Percentiles rank a stretch among this genome's conserved stretches.
Conservation (phyloP, 2,113 vertebrate species). For the Eptatretus burgeri region DNA sequence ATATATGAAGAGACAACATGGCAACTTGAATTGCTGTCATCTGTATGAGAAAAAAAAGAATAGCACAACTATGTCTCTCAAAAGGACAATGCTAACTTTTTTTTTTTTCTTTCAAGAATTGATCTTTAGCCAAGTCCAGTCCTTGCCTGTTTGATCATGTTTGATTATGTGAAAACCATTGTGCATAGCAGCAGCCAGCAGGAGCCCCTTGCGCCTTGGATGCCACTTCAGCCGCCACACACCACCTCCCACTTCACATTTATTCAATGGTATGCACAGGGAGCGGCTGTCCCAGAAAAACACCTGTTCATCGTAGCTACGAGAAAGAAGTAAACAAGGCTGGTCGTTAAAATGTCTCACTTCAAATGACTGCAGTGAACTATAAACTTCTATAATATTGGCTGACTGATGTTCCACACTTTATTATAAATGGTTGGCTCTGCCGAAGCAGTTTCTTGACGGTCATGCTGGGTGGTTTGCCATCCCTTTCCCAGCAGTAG, state of each 20-base stretch:
- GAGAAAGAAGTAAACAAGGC: background rate
- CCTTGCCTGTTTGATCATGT: too few species aligned
- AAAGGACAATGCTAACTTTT: background rate
- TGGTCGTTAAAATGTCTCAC: too few species aligned
- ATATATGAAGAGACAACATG: background rate
- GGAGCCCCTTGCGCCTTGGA: background rate
- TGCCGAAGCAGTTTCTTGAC: too few species aligned
- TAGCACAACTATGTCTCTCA: background rate
- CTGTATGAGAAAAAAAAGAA: background rate
- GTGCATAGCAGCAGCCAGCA: background rate
- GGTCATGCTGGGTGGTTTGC: too few species aligned
- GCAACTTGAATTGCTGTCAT: background rate
- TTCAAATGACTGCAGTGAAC: too few species aligned
- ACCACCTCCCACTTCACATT: background rate
- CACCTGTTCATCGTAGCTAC: conserved; percentile 1
- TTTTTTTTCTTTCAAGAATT: background rate
- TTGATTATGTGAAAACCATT: background rate
- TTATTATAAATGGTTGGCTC: too few species aligned
- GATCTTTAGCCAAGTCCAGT: too few species aligned
- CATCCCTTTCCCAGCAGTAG: too few species aligned
- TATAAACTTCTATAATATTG: too few species aligned
- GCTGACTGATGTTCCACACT: too few species aligned
- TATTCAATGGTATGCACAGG: too few species aligned
- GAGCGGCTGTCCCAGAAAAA: background rate
- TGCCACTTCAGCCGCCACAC: conserved; percentile 7